Conservation (phyloP, 2,888 invertebrate species). For the Zaprionus obscuricornis region DNA sequence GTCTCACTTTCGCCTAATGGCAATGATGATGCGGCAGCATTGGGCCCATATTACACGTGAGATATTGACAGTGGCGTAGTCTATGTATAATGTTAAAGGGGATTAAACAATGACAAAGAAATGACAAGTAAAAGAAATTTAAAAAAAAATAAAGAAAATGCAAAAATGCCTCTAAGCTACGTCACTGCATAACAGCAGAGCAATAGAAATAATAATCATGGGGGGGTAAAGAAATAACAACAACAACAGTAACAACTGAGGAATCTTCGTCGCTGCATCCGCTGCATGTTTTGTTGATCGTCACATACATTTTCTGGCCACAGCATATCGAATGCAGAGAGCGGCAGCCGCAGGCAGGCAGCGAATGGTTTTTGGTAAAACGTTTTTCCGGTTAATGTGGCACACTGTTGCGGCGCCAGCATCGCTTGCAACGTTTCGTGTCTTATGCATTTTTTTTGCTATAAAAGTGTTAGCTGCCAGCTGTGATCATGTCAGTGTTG, state of each 20-base stretch:
- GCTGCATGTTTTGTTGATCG: too few species aligned
- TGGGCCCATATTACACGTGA: conserved; percentile 65
- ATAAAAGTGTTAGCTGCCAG: conserved; percentile 55
- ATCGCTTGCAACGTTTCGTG: conserved; percentile 3
- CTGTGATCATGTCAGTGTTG: conserved; percentile 64
- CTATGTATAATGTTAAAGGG: too few species aligned
- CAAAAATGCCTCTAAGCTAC: too few species aligned
- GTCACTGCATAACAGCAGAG: too few species aligned
- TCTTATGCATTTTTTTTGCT: conserved; percentile 28
- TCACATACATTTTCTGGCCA: conserved; percentile 1
- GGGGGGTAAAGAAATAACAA: too few species aligned
- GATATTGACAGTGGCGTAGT: neutral
- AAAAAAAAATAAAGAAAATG: too few species aligned
- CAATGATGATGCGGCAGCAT: conserved; percentile 70
- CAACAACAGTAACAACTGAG: too few species aligned
- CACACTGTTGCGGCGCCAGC: conserved; percentile 30
- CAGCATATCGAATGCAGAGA: conserved; percentile 20
- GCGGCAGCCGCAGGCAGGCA: conserved; percentile 25
- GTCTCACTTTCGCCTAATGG: conserved; percentile 66
- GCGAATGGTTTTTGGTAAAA: conserved; percentile 37
- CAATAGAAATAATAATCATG: too few species aligned
- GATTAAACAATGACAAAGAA: too few species aligned
- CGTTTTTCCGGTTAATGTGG: conserved; percentile 66
- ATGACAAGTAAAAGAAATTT: too few species aligned
- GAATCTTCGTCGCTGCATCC: too few species aligned